Percentiles rank a stretch among this genome's conserved stretches.
Evolutionary conservation across 2,113 vertebrate species (phyloP).

Genomic region (Hemibagrus wyckioides): DNA sequence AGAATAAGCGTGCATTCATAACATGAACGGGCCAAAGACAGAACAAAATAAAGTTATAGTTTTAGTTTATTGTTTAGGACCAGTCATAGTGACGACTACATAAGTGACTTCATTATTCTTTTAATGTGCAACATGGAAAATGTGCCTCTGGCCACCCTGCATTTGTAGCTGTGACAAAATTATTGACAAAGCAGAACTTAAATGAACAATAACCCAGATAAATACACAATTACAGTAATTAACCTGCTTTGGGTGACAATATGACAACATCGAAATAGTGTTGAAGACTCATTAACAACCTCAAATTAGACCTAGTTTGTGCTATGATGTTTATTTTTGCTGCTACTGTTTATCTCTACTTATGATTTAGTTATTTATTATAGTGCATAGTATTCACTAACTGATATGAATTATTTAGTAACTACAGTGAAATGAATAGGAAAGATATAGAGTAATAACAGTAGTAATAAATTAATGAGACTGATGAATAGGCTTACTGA

Average conservation of each 20-base stretch:
- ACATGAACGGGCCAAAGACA: not conserved
- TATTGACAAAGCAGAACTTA: not conserved
- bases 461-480: not conserved
- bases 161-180: not conserved
- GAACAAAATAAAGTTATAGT: not conserved
- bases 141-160: not conserved
- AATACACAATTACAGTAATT: not conserved
- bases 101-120: not conserved
- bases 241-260: not conserved
- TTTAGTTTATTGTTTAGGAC: not conserved
- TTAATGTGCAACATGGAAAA: not conserved
- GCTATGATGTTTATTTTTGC: not conserved
- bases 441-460: not conserved
- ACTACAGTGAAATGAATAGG: no score
- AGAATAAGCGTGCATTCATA: not conserved
- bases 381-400: not conserved
- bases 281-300: not conserved
- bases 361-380: not conserved
- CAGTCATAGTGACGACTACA: not conserved
- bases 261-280: not conserved
- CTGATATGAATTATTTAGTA: not conserved
- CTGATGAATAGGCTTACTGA: not conserved
- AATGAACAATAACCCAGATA: not conserved
- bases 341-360: not conserved
- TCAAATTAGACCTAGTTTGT: not conserved